Conservation (phyloP, 2,888 invertebrate genomes). For the Alsophila aescularia region DNA sequence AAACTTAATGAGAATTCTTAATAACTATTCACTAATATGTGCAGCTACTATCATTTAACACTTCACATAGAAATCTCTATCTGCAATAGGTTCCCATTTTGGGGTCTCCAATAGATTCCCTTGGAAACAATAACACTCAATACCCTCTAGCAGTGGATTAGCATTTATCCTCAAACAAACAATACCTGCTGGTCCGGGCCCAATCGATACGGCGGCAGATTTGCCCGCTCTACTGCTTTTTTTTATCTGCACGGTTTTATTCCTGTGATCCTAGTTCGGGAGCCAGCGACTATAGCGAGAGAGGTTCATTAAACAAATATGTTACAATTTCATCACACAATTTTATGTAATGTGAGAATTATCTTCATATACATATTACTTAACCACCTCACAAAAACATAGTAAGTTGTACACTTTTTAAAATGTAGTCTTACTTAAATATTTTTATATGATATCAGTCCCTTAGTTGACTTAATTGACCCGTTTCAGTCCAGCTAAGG, state of each 20-base stretch:
- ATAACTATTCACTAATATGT: too few relatives aligned
- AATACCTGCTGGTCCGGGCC: constrained; percentile 17
- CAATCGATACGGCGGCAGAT: constrained; percentile 24
- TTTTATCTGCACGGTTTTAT: constrained; percentile 20
- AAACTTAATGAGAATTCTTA: too few relatives aligned
- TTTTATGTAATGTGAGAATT: too few relatives aligned
- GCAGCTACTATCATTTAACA: not conserved
- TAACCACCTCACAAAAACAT: too few relatives aligned
- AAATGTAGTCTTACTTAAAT: too few relatives aligned
- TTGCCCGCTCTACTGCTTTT: constrained; percentile 15
- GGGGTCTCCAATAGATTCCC: constrained; percentile 2
- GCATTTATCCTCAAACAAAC: constrained; percentile 25
- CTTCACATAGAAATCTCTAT: not conserved
- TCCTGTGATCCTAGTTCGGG: constrained; percentile 6
- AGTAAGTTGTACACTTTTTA: too few relatives aligned
- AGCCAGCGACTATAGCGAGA: not conserved
- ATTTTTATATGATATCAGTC: too few relatives aligned
- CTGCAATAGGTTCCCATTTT: not conserved
- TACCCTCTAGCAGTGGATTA: constrained; percentile 14
- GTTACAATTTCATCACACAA: not conserved
- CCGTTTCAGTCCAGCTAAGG: too few relatives aligned
- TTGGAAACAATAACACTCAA: constrained; percentile 18
- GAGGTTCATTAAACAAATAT: not conserved
- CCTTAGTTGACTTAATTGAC: too few relatives aligned
- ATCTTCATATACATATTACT: too few relatives aligned